Evolutionary conservation across 2,797 vertebrate species (phyloP).

Genomic region (Chrysocyon brachyurus): DNA sequence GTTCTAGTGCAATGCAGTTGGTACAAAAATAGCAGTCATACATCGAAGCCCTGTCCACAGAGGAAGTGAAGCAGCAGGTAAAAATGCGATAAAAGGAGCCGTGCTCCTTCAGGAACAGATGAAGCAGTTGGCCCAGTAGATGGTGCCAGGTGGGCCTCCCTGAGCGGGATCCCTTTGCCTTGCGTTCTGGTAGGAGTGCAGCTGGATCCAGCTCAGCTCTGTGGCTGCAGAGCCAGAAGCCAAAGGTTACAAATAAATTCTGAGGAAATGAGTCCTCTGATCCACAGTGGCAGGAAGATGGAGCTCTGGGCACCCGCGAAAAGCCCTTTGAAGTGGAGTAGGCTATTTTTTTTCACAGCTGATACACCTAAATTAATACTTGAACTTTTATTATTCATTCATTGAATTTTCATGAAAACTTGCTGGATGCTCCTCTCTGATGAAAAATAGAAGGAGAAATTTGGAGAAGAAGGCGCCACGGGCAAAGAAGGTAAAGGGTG

Average conservation of each 20-base stretch:
- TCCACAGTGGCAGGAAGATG: not conserved
- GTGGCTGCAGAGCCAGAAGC: rapidly evolving
- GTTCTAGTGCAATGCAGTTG: not conserved
- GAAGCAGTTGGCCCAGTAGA: not conserved
- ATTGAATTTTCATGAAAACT: not conserved
- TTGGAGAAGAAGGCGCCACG: not conserved
- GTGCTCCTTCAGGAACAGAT: rapidly evolving
- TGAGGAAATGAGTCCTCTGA: not conserved
- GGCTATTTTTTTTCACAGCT: not conserved
- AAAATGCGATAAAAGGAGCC: not conserved
- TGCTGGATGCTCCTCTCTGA: not conserved
- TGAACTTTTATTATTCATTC: not conserved
- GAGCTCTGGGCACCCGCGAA: not conserved
- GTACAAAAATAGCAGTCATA: not conserved
- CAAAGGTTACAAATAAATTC: too few relatives aligned
- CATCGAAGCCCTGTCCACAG: not conserved
- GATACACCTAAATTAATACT: not conserved
- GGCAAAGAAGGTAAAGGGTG: not conserved
- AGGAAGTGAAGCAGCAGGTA: not conserved
- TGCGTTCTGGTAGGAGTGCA: rapidly evolving
- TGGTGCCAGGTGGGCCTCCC: not conserved
- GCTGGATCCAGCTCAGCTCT: not conserved
- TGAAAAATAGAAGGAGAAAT: not conserved
- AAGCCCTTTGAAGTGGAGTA: not conserved
- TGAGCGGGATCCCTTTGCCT: not conserved